Evolutionary conservation across 2,797 vertebrate genomes (phyloP), one percentile per base, ranked within the genome.

Genomic region (Chelonia mydas): DNA sequence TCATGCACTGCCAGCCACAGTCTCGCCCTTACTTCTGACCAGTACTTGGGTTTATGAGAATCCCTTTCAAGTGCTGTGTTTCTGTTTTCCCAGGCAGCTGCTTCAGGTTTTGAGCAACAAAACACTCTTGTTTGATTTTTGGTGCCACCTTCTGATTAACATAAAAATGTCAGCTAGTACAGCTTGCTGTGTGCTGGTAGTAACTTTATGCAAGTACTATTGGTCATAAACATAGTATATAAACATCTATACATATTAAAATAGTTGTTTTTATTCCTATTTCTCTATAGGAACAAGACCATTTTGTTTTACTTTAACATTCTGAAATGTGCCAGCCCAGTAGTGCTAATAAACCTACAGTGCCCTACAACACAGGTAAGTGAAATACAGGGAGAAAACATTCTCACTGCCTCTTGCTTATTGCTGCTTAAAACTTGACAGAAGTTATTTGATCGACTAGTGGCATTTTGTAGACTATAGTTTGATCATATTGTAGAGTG

Each of bases 261-360:
- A 53, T 92, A 89, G 74, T 83, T 84, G 21, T 96, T 81, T 65
- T 95, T 87, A 28, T 91, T 76, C 94, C 49, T 92, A 92, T 95
- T 98, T 96, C 84, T 94, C 80, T 92, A 61, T 96, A 99, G 99
- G 99, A 99, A 99, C 98, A 99, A 99, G 99, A 98, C 98, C 93
- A 98, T 99, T 98, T 98, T 99, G 97, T 99, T 99, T 98, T 99
- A 99, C 98, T 99, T 99, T 98, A 99, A 99, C 98, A 98, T 99
- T 97, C 97, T 99, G 93, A 99, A 98, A 98, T 99, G 99, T 98
- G 98, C 99, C 97, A 99, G 97, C 97, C 99, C 99, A 31, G 90
- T 98, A 28, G 98, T 99, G 97, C 98, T 99, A 97, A 98, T 99
- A 97, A 99, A 98, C 97, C 98, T 99, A 81, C 99, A 99, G 98